phyloP scores from a whole-genome alignment of 1,140 invertebrate species.

The Eupristina koningsbergeri region DNA sequence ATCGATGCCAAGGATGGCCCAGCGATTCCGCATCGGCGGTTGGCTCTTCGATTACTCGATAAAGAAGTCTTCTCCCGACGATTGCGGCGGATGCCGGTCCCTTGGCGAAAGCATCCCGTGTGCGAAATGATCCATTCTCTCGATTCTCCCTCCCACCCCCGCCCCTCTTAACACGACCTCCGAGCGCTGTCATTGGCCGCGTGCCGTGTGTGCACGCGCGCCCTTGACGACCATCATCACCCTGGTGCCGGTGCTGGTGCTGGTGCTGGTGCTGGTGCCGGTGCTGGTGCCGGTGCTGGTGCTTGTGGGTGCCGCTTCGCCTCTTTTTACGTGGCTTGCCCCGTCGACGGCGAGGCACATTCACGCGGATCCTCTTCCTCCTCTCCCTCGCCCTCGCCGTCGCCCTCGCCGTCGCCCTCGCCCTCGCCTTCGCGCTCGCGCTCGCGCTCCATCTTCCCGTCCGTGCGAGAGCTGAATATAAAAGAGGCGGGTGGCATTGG shows the following conservation, averaged over 20 bases:
- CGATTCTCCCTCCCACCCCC: no score
- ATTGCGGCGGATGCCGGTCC: no score
- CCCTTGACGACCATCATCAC: slow-evolving; percentile 51
- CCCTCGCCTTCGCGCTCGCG: slow-evolving; percentile 7
- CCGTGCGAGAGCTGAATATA: slow-evolving; percentile 37
- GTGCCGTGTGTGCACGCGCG: slow-evolving; percentile 38
- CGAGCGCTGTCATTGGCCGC: slow-evolving; percentile 46
- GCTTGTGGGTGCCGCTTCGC: no score
- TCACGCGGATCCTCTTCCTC: no score
- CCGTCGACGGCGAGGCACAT: no score
- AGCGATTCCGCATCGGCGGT: neutral
- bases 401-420: neutral
- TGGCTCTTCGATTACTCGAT: neutral
- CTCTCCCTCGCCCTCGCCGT: neutral
- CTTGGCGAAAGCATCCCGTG: neutral
- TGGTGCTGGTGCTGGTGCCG: no score
- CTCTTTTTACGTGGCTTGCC: slow-evolving; percentile 41
- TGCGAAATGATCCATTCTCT: slow-evolving; percentile 24
- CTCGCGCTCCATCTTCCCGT: neutral
- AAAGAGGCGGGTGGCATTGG: slow-evolving; percentile 42
- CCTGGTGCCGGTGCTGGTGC: no score
- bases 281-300: no score
- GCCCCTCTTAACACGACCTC: no score
- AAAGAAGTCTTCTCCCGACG: slow-evolving; percentile 2
- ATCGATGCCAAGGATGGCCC: neutral